Conservation (phyloP, 2,888 invertebrate species). For the Eristalinus aeneus region DNA sequence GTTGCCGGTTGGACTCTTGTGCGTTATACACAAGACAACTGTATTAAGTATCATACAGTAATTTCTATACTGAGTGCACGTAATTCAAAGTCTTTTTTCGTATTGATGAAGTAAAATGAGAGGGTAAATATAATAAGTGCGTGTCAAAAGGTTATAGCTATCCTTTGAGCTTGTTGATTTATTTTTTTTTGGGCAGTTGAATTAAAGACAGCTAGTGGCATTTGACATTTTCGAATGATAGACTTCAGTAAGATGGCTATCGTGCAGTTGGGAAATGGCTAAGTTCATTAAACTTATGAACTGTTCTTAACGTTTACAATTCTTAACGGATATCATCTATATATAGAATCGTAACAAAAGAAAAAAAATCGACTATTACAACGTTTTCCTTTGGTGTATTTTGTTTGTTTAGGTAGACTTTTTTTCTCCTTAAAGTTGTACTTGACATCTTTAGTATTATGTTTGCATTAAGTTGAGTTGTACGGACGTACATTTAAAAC, state of each 20-base stretch:
- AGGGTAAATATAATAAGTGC: conserved; percentile 56
- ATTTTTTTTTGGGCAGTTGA: conserved; percentile 30
- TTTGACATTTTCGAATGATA: not conserved
- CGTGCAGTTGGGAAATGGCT: not conserved
- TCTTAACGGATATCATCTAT: not conserved
- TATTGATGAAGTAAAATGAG: conserved; percentile 34
- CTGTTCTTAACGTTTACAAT: not conserved
- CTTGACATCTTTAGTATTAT: too few species aligned
- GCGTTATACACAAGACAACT: not conserved
- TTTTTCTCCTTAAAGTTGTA: too few species aligned
- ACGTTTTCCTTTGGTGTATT: too few species aligned
- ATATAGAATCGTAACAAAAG: not conserved
- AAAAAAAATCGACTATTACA: not conserved
- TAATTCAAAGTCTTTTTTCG: conserved; percentile 2
- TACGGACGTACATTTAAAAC: too few species aligned
- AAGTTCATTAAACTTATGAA: not conserved
- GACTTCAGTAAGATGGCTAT: not conserved
- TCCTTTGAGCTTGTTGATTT: conserved; percentile 29
- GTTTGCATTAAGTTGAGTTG: too few species aligned
- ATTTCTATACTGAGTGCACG: conserved; percentile 21
- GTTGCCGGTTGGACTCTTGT: not conserved
- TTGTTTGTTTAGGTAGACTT: too few species aligned
- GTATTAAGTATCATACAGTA: conserved; percentile 7
- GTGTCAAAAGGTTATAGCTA: conserved; percentile 48
- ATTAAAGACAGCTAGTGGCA: not conserved